Evolutionary conservation across 2,888 invertebrate species (phyloP).

Genomic region (Watsonalla cultraria): DNA sequence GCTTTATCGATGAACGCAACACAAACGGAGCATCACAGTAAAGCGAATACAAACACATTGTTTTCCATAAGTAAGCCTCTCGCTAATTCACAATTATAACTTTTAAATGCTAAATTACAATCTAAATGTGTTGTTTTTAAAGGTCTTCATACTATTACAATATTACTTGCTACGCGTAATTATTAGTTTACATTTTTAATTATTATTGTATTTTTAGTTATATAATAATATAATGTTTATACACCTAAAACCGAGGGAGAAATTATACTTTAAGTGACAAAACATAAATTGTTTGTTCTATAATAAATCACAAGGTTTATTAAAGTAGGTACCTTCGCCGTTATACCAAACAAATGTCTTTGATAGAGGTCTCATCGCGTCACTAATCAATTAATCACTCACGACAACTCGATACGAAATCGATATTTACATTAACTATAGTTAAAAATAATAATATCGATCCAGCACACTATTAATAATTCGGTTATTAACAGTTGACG

Average conservation of each 20-base stretch:
- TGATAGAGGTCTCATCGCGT: background rate
- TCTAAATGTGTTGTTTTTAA: constrained; percentile 43
- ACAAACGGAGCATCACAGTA: constrained; percentile 9
- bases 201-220: constrained; percentile 25
- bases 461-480: constrained; percentile 4
- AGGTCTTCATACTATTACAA: constrained; percentile 46
- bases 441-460: constrained; percentile 7
- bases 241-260: constrained; percentile 29
- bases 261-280: constrained; percentile 23
- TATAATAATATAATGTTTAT: constrained; percentile 17
- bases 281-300: constrained; percentile 21
- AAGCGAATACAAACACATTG: constrained; percentile 26
- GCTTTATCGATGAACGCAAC: background rate
- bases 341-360: constrained; percentile 10
- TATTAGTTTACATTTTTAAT: constrained; percentile 37
- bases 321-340: constrained; percentile 12
- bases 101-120: constrained; percentile 56
- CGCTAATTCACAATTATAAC: constrained; percentile 36
- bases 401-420: background rate
- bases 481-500: constrained; percentile 4
- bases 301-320: constrained; percentile 36
- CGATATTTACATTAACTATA: constrained; percentile 3
- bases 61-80: constrained; percentile 53
- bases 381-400: background rate
- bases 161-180: constrained; percentile 33